Evolutionary conservation across 1,140 invertebrate species (phyloP), one percentile per base, ranked within the genome.

Genomic region (Hyles vespertilio): DNA sequence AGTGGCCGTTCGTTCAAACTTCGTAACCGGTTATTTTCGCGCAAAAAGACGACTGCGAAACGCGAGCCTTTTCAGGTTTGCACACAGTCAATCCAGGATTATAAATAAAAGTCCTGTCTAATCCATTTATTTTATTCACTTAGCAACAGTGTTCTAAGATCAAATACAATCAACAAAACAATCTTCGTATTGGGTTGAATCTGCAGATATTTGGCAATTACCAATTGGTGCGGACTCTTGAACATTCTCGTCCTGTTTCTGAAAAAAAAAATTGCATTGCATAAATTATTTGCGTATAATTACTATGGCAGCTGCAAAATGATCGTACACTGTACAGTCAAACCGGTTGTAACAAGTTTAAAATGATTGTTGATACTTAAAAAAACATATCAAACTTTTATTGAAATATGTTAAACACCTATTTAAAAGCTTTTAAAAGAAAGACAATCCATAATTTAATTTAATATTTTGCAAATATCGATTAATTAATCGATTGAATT

Each of bases 11-110:
- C 61, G 61, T 67, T 68, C 58, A 69, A 71, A 67, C 63, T 72
- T 70, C 40, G 34, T 62, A 80, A 78, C 77, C 56, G 70, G 74
- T 73, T 65, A 62, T 78, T 81, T 76, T 77, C 77, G 79, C 79
- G 77, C 74, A 77, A 82, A 79, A 80, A 80, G 65, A 70, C 64
- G 63, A 63, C 61, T 75, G 66, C 65, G 68, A 67, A 65, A 55
- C 67, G 52, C 61, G 50, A 63, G 62, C 67, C 55, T 51, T 63
- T 68, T 65, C 56, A 33, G 32, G 11, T 56, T 46, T 59, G 45
- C 55, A 53, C 51, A 62, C 61, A 63, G 58, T 51, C 55, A 51
- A 22, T 57, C 34, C 51, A 52, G 54, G 62, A 59, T 53, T 52
- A 61, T 48, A 64, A 66, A 67, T 70, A 61, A 64, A 63, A 59